Evolutionary conservation across 2,888 invertebrate species (phyloP).

Genomic region (Ypsolopha sequella): DNA sequence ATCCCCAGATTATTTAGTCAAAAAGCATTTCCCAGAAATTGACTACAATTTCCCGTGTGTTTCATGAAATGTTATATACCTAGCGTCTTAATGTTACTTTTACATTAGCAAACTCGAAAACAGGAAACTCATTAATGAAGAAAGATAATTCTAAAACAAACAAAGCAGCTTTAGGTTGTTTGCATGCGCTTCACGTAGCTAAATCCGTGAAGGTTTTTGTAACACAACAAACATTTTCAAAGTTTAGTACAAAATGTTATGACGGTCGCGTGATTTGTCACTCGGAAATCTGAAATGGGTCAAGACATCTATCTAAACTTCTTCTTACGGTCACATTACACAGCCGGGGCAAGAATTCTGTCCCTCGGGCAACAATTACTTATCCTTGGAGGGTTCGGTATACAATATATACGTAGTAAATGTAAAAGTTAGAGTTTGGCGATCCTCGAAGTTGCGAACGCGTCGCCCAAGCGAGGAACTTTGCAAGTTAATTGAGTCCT

Average conservation of each 20-base stretch:
- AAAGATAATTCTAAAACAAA: neutral
- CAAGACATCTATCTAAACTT: neutral
- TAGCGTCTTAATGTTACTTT: too few relatives aligned
- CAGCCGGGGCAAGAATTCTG: neutral
- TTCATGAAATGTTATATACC: too few relatives aligned
- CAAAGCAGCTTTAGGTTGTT: neutral
- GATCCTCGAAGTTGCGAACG: too few relatives aligned
- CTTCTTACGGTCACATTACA: neutral
- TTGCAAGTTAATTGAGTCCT: neutral
- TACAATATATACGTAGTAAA: too few relatives aligned
- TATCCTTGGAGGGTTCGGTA: too few relatives aligned
- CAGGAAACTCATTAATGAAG: too few relatives aligned
- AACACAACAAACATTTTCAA: neutral
- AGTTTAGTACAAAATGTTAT: neutral
- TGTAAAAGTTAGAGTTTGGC: too few relatives aligned
- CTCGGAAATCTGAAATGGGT: neutral
- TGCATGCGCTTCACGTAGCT: neutral
- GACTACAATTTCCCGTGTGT: too few relatives aligned
- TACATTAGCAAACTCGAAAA: too few relatives aligned
- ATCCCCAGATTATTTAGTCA: too few relatives aligned
- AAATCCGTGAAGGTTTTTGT: neutral
- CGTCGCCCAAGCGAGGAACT: neutral
- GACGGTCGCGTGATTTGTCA: neutral
- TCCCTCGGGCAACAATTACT: neutral
- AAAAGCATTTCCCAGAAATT: too few relatives aligned